phyloP scores from a whole-genome alignment of 2,888 invertebrate genomes.

The Glyphotaelius pellucidus region DNA sequence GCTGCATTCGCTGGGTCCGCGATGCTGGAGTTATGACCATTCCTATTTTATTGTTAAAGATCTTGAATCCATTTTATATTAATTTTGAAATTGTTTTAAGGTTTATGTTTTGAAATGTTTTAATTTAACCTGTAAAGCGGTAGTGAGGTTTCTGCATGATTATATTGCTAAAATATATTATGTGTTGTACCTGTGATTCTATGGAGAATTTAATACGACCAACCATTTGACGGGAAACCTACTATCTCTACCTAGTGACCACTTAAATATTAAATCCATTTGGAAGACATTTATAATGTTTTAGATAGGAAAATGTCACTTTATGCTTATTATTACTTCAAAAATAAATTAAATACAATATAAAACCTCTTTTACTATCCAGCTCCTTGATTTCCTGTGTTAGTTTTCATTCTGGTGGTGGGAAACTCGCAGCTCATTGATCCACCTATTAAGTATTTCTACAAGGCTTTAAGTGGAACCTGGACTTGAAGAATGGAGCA shows the following conservation, averaged over 20 bases:
- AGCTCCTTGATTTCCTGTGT: neutral
- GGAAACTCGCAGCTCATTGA: neutral
- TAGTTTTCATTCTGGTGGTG: neutral
- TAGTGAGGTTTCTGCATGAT: conserved; percentile 40
- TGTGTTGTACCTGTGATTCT: conserved; percentile 47
- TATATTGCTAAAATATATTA: conserved; percentile 33
- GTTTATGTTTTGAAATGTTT: conserved; percentile 43
- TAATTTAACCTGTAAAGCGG: conserved; percentile 46
- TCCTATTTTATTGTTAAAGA: conserved; percentile 51
- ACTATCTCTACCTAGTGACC: conserved; percentile 53
- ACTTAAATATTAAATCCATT: conserved; percentile 53
- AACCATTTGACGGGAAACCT: conserved; percentile 39
- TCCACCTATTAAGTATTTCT: neutral
- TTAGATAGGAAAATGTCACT: conserved; percentile 67
- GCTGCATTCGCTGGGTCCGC: neutral
- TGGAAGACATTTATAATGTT: conserved; percentile 62
- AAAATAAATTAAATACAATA: conserved; percentile 65
- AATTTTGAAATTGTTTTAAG: conserved; percentile 45
- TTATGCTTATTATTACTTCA: conserved; percentile 66
- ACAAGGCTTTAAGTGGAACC: neutral
- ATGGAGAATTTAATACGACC: conserved; percentile 27
- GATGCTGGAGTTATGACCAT: conserved; percentile 29
- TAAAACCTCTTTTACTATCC: conserved; percentile 53
- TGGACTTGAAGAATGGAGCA: neutral
- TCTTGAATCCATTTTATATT: conserved; percentile 55